Conservation (phyloP, 2,113 vertebrate genomes). For the Passer domesticus region DNA sequence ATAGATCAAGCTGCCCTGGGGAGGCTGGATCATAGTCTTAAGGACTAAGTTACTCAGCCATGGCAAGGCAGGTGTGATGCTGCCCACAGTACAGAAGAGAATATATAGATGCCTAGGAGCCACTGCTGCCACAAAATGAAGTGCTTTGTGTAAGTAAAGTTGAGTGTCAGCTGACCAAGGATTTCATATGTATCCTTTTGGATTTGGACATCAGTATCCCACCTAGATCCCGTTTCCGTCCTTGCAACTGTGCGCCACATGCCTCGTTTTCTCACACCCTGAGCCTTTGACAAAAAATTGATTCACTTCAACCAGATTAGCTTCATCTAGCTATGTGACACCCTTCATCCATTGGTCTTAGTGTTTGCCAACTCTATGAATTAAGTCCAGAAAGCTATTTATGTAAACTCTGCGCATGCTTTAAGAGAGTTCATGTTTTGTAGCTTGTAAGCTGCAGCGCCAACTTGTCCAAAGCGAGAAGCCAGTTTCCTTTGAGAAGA, state of each 20-base stretch:
- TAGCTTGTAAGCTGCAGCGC: conserved; percentile 75
- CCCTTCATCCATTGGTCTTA: not conserved
- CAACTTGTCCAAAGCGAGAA: conserved; percentile 72
- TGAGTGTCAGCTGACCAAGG: not conserved
- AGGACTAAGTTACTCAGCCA: not conserved
- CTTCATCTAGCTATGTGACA: not conserved
- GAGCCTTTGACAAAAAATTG: not conserved
- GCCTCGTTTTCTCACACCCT: not conserved
- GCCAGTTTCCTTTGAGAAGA: conserved; percentile 48
- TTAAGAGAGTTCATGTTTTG: not conserved
- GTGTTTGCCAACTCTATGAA: not conserved
- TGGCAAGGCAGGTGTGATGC: not conserved
- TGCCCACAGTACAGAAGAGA: not conserved
- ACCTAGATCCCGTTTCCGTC: not conserved
- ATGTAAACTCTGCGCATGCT: not conserved
- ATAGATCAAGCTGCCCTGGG: not conserved
- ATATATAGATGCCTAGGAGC: accelerated
- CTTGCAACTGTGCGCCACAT: accelerated
- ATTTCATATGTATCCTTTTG: not conserved
- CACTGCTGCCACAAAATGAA: not conserved
- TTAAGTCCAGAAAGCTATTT: not conserved
- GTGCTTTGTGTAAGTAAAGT: not conserved
- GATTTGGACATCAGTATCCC: not conserved
- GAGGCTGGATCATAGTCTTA: not conserved
- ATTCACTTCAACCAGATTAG: not conserved